Evolutionary conservation across 1,140 invertebrate genomes (phyloP), one percentile per base, ranked within the genome.

Genomic region (Pantala flavescens): DNA sequence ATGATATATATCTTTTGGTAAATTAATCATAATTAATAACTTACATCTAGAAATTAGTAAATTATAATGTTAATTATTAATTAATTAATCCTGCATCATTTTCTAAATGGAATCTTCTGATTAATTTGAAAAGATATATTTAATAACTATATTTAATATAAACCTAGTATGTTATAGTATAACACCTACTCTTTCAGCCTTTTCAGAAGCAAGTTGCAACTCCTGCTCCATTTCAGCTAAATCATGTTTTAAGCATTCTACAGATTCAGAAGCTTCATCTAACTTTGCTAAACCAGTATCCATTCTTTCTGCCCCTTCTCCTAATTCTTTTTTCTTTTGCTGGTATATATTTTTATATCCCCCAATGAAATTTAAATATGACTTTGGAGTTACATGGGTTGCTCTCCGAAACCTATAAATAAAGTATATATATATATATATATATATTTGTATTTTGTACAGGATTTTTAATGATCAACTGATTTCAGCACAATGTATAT

Each of bases 351-450:
- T 92, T 84, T 98, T 98, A 81, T 98, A 98, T 24, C 95, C 94
- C 73, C 91, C 91, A 74, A 98, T 93, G 82, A 98, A 98, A 79
- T 96, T 97, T 19, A 98, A 83, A 82, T 98, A 98, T 0, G 96
- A 98, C 84, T 98, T 98, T 11, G 96, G 96, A 23, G 97, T 98
- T 7, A 98, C 97, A 83, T 98, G 96, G 72, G 95, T 96, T 0
- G 95, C 92, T 77, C 96, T 86, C 28, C 96, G 88, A 80, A 95
- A 97, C 78, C 88, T 90, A 77, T 23, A 77, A 78, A 75, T 76
- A 74, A n/a, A n/a, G n/a, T n/a, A n/a, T n/a, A n/a, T 24, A 74
- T 72, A 72, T 24, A 23, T 12, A 14, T 74, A 16, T 73, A 24
- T 12, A 16, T 75, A 74, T 71, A 21, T 73, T 14, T 73, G 12